A percentile compares a stretch with the other conserved stretches of the same genome.
Conservation (phyloP, 2,797 vertebrate species). For the Hyperoplus immaculatus region DNA sequence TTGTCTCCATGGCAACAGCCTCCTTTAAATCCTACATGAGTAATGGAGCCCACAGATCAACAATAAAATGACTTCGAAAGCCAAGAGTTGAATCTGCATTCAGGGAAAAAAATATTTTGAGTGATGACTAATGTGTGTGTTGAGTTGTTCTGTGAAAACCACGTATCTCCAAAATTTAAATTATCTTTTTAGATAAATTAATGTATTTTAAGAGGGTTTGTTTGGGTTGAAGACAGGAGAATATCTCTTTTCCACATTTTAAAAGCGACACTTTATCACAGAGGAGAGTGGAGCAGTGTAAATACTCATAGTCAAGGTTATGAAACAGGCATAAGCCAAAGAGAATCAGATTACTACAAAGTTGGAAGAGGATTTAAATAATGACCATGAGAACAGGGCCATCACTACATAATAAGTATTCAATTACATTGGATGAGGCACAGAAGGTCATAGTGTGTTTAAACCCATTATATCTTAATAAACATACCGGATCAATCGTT, state of each 20-base stretch:
- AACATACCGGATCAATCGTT: constrained; percentile 16
- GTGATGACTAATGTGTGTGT: constrained; percentile 1
- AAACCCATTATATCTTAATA: not conserved
- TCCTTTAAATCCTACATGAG: constrained; percentile 20
- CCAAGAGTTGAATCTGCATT: constrained; percentile 1
- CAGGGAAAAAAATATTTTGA: constrained; percentile 23
- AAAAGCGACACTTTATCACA: not conserved
- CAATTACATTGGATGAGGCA: not conserved
- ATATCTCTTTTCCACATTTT: no score
- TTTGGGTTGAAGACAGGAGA: not conserved
- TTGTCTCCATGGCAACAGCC: constrained; percentile 67
- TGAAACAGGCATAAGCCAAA: not conserved
- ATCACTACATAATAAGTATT: not conserved
- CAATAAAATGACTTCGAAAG: constrained; percentile 19
- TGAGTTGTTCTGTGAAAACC: constrained; percentile 11
- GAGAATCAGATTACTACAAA: not conserved
- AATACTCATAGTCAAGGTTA: not conserved
- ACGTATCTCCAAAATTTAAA: not conserved
- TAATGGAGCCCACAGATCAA: constrained; percentile 34
- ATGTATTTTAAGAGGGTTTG: not conserved
- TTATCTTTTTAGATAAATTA: not conserved
- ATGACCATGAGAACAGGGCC: not conserved
- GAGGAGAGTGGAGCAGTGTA: not conserved
- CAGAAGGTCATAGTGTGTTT: not conserved
- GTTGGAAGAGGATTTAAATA: not conserved